phyloP scores from a whole-genome alignment of 2,113 vertebrate genomes.

The Cebidichthys violaceus region DNA sequence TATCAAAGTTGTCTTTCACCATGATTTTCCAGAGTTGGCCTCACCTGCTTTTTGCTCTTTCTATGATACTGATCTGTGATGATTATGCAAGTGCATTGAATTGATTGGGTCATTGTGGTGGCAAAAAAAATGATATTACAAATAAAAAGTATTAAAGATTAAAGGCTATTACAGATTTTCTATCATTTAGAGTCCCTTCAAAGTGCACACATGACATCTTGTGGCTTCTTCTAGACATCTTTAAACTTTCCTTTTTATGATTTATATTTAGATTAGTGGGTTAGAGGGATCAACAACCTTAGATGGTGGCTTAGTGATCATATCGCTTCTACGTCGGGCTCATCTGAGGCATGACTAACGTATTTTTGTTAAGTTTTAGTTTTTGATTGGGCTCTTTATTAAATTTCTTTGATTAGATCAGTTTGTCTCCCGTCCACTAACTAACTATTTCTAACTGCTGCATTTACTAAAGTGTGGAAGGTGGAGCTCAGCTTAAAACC shows the following conservation, averaged over 20 bases:
- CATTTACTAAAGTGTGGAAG: conserved; percentile 56
- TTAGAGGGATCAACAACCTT: conserved; percentile 19
- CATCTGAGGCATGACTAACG: conserved; percentile 49
- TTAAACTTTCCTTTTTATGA: conserved; percentile 35
- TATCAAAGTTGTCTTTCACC: background rate
- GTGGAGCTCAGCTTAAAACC: conserved; percentile 45
- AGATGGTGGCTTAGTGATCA: conserved; percentile 7
- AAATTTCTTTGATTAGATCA: conserved; percentile 45
- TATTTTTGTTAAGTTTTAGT: conserved; percentile 53
- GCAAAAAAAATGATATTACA: conserved; percentile 9
- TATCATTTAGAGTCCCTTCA: conserved; percentile 3
- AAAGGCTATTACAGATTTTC: conserved; percentile 24
- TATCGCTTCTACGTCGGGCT: conserved; percentile 45
- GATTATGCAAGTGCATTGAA: conserved; percentile 51
- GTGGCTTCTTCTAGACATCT: conserved; percentile 8
- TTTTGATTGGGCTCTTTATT: conserved; percentile 18
- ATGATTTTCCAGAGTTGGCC: background rate
- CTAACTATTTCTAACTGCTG: conserved; percentile 44
- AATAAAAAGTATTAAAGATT: conserved; percentile 21
- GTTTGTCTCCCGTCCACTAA: conserved; percentile 47
- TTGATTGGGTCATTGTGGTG: conserved; percentile 39
- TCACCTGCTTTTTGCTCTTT: conserved; percentile 33
- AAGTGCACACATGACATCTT: background rate
- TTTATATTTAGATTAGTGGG: no score
- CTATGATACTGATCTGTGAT: conserved; percentile 24